These are phyloP conservation scores for Syrmaticus mikado DNA, from an alignment of 2,113 vertebrate species.

Conservation along the genomic window DNA sequence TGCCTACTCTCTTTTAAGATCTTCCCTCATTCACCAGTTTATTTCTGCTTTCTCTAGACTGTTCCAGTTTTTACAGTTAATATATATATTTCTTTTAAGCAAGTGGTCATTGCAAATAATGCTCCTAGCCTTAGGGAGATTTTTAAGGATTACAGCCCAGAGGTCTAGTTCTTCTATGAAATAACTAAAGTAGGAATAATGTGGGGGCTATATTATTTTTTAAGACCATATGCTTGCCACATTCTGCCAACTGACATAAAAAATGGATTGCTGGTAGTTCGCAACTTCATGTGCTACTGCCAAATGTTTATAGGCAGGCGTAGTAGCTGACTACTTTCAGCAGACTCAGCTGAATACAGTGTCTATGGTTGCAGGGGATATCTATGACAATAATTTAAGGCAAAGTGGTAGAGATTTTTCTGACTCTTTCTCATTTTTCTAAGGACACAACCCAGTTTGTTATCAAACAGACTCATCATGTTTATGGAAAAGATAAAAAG, in stretches of 20 bases:
- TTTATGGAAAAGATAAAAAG: not conserved
- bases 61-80: not conserved
- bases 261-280: not conserved
- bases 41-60: not conserved
- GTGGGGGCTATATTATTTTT: not conserved
- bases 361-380: not conserved
- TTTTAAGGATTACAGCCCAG: not conserved
- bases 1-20: not conserved
- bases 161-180: not conserved
- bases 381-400: not conserved
- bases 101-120: not conserved
- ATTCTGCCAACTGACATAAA: not conserved
- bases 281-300: not conserved
- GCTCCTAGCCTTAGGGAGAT: not conserved
- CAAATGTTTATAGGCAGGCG: not conserved
- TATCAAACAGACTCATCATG: too few relatives aligned
- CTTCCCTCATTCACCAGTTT: not conserved
- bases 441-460: rapidly evolving
- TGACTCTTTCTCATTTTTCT: not conserved
- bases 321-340: not conserved
- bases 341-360: not conserved
- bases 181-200: not conserved
- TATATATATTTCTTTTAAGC: not conserved
- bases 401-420: not conserved
- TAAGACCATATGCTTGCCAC: not conserved